phyloP scores from a whole-genome alignment of 2,113 vertebrate genomes.

The Sapajus apella region DNA sequence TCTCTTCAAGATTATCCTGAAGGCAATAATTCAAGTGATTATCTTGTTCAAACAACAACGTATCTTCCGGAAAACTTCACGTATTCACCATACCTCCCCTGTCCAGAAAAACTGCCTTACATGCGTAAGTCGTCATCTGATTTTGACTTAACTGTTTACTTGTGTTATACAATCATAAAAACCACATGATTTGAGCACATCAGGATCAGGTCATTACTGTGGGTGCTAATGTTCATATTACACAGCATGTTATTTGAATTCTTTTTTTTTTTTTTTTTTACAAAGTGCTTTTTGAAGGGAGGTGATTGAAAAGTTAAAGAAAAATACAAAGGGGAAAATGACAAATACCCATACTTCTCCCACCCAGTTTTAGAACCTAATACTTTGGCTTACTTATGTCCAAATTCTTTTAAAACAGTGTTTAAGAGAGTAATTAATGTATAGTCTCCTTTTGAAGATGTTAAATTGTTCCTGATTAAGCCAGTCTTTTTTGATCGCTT shows the following conservation, averaged over 20 bases:
- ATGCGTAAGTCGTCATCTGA: slow-evolving; percentile 92
- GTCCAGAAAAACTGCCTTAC: slow-evolving; percentile 96
- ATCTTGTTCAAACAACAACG: slow-evolving; percentile 91
- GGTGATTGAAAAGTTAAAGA: slow-evolving; percentile 7
- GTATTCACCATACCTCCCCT: slow-evolving; percentile 92
- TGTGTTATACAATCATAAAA: slow-evolving; percentile 13
- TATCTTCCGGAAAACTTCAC: slow-evolving; percentile 99
- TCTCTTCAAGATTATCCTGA: slow-evolving; percentile 93
- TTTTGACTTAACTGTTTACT: slow-evolving; percentile 9
- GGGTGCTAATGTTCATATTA: not conserved
- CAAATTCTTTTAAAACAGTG: not conserved
- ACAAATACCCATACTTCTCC: not conserved
- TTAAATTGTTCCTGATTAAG: not conserved
- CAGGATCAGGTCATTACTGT: not conserved
- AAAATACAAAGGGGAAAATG: not conserved
- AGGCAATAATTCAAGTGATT: slow-evolving; percentile 95
- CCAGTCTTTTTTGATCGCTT: not conserved
- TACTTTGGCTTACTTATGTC: not conserved
- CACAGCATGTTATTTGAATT: not conserved
- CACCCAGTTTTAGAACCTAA: not conserved
- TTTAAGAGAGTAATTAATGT: not conserved
- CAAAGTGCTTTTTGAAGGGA: not conserved
- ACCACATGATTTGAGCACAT: not conserved
- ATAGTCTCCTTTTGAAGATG: not conserved
- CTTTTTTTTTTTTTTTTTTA: not conserved